Conservation (phyloP, 2,888 invertebrate species). For the Apoderus coryli region DNA sequence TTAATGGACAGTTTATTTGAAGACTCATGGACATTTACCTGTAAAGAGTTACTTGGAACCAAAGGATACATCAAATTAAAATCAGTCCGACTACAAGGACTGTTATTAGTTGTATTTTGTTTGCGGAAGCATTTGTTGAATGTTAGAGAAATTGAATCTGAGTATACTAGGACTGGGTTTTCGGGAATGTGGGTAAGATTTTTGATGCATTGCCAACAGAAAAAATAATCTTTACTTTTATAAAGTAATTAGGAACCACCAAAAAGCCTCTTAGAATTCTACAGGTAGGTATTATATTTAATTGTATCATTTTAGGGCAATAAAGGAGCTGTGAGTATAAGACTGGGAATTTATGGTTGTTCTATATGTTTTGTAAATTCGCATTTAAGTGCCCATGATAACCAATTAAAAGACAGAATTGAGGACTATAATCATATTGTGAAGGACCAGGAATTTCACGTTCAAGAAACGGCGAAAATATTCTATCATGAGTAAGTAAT, state of each 20-base stretch:
- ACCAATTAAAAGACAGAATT: slow-evolving; percentile 68
- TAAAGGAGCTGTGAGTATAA: slow-evolving; percentile 83
- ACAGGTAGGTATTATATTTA: neutral
- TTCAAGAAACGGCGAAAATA: slow-evolving; percentile 64
- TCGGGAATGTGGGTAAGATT: slow-evolving; percentile 80
- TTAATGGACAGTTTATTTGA: slow-evolving; percentile 66
- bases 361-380: slow-evolving; percentile 80
- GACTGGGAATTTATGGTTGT: slow-evolving; percentile 77
- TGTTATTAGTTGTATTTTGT: slow-evolving; percentile 65
- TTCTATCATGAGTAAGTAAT: slow-evolving; percentile 79
- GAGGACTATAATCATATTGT: slow-evolving; percentile 80
- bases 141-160: slow-evolving; percentile 70
- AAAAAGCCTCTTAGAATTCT: too few relatives aligned
- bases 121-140: slow-evolving; percentile 66
- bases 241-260: too few relatives aligned
- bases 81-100: slow-evolving; percentile 69
- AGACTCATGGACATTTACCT: slow-evolving; percentile 70
- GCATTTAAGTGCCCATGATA: slow-evolving; percentile 83
- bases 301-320: slow-evolving; percentile 56
- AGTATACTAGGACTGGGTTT: slow-evolving; percentile 79
- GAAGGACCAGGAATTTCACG: slow-evolving; percentile 66
- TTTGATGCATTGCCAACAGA: too few relatives aligned
- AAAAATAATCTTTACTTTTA: too few relatives aligned
- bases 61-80: slow-evolving; percentile 66
- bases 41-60: slow-evolving; percentile 51